phyloP scores from a whole-genome alignment of 2,113 vertebrate genomes.

The human region GRCh38 chr3:46573501-46574000 shows the following conservation, averaged over 20 bases:
- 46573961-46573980: background rate
- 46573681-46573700: background rate
- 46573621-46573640: background rate
- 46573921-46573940: background rate
- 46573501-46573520: no score
- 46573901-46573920: no score
- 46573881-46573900: background rate
- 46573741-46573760: background rate
- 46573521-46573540: no score
- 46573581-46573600: background rate
- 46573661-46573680: background rate
- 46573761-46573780: background rate
- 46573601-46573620: rapidly evolving
- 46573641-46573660: background rate
- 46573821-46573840: background rate
- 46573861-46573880: background rate
- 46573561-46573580: no score
- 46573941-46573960: background rate
- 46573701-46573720: background rate
- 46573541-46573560: no score
- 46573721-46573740: background rate
- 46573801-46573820: background rate
- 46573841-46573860: background rate
- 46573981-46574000: background rate
- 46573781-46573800: background rate